These are phyloP conservation scores for Lampris megalopsis DNA, from an alignment of 2,113 vertebrate species.

Conservation along the genomic window DNA sequence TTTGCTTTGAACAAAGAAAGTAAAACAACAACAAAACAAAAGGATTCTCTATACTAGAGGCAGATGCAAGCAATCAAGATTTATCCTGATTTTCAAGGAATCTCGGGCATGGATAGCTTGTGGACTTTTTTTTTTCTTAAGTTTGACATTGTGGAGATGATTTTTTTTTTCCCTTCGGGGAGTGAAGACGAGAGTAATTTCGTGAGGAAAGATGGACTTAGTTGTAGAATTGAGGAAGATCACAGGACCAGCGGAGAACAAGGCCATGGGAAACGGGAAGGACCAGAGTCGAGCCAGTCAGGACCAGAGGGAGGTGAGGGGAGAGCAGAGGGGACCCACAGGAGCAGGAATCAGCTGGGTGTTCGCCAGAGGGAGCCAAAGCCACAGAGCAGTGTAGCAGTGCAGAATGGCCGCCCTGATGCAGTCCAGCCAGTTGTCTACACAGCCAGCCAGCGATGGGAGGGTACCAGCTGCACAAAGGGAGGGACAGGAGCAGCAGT, in stretches of 20 bases:
- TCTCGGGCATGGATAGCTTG: conserved; percentile 8
- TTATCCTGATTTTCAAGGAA: neutral
- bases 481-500: conserved; percentile 51
- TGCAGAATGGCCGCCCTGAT: conserved; percentile 58
- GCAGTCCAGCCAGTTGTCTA: conserved; percentile 41
- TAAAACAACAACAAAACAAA: no score
- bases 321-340: conserved; percentile 65
- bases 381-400: conserved; percentile 72
- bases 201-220: conserved; percentile 71
- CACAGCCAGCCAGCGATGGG: conserved; percentile 47
- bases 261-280: conserved; percentile 48
- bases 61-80: no score
- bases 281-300: conserved; percentile 58
- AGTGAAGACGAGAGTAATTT: conserved; percentile 72
- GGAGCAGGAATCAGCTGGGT: conserved; percentile 47
- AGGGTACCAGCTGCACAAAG: conserved; percentile 55
- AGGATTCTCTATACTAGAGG: no score
- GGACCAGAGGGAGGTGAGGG: conserved; percentile 62
- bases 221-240: conserved; percentile 63
- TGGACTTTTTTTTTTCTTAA: conserved; percentile 10
- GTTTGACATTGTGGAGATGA: conserved; percentile 14
- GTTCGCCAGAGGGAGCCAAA: conserved; percentile 76
- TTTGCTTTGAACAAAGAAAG: no score
- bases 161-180: conserved; percentile 28
- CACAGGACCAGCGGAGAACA: conserved; percentile 48